Base-by-base conservation (phyloP, 2,888 invertebrate genomes). In the Shargacucullia verbasci region DNA sequence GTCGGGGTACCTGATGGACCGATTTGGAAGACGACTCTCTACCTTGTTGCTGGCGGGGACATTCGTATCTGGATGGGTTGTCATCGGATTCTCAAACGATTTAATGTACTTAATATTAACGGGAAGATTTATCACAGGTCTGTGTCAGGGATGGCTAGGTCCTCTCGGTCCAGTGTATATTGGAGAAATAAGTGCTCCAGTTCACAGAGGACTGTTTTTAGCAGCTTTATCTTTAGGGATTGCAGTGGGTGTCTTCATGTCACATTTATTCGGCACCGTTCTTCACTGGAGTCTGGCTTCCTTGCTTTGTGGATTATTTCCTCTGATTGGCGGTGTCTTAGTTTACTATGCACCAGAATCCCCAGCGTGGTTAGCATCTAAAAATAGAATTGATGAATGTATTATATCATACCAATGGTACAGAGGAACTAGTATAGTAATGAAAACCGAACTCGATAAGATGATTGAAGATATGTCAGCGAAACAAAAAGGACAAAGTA, bases 301-400 rank as follows among this genome's bases (percentile, higher is more conserved):
- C 0, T 80, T 95, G 8, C 81, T 96, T 0, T 95, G 95, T 74
- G 94, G 94, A 14, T 50, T 88, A n/a, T 89, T 95, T 34, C 95
- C 95, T 0, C 70, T 95, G 2, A 56, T 94, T 1, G 94, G 94
- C 59, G 94, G 94, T 49, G 70, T 95, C 0, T 88, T 95, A 12
- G 84, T 96, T 13, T 88, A 93, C 20, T 94, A 94, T 15, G 90
- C 95, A n/a, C 96, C 95, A 0, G 97, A 97, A 86, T 95, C 96
- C 20, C 97, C 96, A 0, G 93, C 94, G 12, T 97, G 96, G 96
- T 80, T 97, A 31, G 94, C 96, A 5, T 94, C 95, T 4, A 95
- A 94, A 71, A 95, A 95, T 13, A 89, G 94, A 56, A 86, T 93
- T 0, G 94, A 94, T 2, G 94, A 95, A 62, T 96, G 96, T 0